Evolutionary conservation across 2,888 invertebrate genomes (phyloP), one percentile per base, ranked within the genome.

Genomic region (Campaea margaritaria): DNA sequence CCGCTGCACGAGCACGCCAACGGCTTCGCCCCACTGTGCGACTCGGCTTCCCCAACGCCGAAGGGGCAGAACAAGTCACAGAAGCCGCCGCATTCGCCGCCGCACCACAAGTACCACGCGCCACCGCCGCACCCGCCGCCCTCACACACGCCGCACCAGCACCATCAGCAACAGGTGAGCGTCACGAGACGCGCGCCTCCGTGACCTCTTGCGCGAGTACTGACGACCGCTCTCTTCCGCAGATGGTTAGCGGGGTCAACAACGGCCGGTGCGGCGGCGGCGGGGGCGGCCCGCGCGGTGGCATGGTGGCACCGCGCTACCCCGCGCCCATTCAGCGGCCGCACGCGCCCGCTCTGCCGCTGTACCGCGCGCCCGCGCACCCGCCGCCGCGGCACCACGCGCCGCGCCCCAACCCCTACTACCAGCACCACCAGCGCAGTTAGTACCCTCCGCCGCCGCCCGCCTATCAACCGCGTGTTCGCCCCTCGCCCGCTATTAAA

Each of bases 11-110:
- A 91, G 75, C 91, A 92, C 71, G 87, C 88, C 41, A 91, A 91
- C 73, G 91, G 91, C 12, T 91, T 91, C 75, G 88, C 95, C 62
- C 93, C 95, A 62, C 93, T 96, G 74, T 89, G 94, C 93, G 83
- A 95, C 84, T 72, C 94, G 82, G 71, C 94, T 86, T 93, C 85
- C 73, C 93, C 93, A 74, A 93, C 89, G 69, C 93, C 87, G 73
- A 93, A 89, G 77, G 88, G 83, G 73, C 82, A 75, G 38, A 31
- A 70, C 59, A 87, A 87, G 73, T 83, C 83, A 43, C 83, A 84
- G 69, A 89, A 89, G 78, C 84, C 88, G 69, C 89, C 91, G 68
- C 91, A 91, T 78, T 90, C 91, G 70, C 91, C 91, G 74, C 87
- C 92, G 67, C 89, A 87, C 60, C 92, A 93, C 85, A 93, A 93